A percentile compares a stretch with the other conserved stretches of the same genome.
Evolutionary conservation across 1,140 invertebrate species (phyloP).

Genomic region (Bradysia coprophila): DNA sequence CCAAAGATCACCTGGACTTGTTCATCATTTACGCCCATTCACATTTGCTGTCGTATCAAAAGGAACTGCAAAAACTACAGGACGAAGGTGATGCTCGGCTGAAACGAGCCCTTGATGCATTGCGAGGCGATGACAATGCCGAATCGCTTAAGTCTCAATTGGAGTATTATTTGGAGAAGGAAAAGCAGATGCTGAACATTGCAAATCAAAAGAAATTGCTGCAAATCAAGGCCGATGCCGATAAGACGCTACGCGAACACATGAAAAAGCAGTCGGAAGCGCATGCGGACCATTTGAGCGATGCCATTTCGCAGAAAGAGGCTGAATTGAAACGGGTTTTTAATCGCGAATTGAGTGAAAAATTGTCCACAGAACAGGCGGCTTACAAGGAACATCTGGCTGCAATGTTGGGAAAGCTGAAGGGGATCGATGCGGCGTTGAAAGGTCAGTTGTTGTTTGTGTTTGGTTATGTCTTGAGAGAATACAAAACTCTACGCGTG

Average conservation of each 20-base stretch:
- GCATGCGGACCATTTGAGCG: conserved; percentile 63
- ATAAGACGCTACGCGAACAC: conserved; percentile 55
- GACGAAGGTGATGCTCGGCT: conserved; percentile 39
- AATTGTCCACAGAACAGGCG: conserved; percentile 43
- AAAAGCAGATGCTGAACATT: conserved; percentile 28
- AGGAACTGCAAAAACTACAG: conserved; percentile 47
- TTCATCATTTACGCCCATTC: conserved; percentile 45
- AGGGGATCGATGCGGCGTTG: conserved; percentile 73
- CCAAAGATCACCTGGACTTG: conserved; percentile 43
- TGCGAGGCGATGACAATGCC: conserved; percentile 23
- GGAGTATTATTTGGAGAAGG: conserved; percentile 30
- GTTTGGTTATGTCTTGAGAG: too few relatives aligned
- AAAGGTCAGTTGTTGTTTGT: conserved; percentile 41
- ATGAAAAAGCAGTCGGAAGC: conserved; percentile 62
- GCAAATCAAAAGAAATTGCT: conserved; percentile 34
- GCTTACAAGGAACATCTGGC: conserved; percentile 61
- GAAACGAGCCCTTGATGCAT: conserved; percentile 36
- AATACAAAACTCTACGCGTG: too few relatives aligned
- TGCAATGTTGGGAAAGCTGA: conserved; percentile 59
- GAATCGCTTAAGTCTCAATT: conserved; percentile 28
- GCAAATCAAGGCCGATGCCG: conserved; percentile 38
- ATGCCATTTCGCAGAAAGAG: conserved; percentile 50
- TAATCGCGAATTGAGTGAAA: conserved; percentile 45
- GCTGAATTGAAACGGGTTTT: conserved; percentile 43
- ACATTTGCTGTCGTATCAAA: conserved; percentile 45